A percentile compares a stretch with the other conserved stretches of the same genome.
Conservation (phyloP, 2,888 invertebrate species). For the Drosophila siamana region DNA sequence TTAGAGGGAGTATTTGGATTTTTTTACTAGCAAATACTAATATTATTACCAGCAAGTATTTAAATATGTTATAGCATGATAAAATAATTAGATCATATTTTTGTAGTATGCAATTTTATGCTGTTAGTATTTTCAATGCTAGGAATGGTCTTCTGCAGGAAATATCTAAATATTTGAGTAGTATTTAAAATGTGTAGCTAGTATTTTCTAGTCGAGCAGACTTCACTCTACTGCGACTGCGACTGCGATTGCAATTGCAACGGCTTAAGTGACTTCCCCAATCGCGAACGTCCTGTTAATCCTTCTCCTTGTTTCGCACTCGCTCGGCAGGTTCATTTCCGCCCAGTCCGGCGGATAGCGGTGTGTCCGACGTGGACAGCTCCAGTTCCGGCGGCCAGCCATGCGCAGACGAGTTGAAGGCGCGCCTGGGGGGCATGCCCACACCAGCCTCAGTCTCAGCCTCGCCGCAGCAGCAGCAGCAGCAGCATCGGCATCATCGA, state of each 20-base stretch:
- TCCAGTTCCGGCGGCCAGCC: slow-evolving; percentile 92
- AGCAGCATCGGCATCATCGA: slow-evolving; percentile 11
- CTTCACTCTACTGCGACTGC: not conserved
- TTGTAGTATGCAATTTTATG: too few species aligned
- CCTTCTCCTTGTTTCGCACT: not conserved
- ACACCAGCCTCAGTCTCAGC: slow-evolving; percentile 65
- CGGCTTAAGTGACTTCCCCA: slow-evolving; percentile 1
- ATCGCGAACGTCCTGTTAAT: slow-evolving; percentile 29
- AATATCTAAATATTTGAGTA: too few species aligned
- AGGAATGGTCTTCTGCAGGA: too few species aligned
- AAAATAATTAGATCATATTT: too few species aligned
- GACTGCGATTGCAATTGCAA: not conserved
- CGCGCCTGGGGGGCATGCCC: slow-evolving; percentile 93
- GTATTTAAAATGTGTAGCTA: not conserved
- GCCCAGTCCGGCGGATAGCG: slow-evolving; percentile 98
- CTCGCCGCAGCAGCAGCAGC: slow-evolving; percentile 38
- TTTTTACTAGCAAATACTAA: too few species aligned
- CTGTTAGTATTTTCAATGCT: too few species aligned
- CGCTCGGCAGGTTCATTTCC: slow-evolving; percentile 93
- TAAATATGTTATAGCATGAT: too few species aligned
- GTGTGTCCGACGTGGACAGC: slow-evolving; percentile 98
- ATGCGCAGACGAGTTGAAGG: slow-evolving; percentile 92
- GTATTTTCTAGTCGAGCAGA: not conserved
- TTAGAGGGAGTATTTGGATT: too few species aligned
- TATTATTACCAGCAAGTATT: too few species aligned